Conservation (phyloP, 2,888 invertebrate species). For the Erebia palarica region DNA sequence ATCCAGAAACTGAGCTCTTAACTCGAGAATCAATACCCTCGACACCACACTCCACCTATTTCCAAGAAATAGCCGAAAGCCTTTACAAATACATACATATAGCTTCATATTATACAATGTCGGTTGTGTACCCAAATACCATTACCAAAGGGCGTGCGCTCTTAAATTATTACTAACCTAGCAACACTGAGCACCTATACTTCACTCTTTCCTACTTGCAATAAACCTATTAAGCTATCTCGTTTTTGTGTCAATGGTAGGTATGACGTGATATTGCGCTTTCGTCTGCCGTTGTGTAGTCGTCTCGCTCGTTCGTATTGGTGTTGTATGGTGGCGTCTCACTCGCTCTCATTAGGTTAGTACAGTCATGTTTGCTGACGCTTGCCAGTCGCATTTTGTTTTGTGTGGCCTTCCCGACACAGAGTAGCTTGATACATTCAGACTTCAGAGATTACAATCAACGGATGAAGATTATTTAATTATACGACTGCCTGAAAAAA, state of each 20-base stretch:
- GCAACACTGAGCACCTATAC: slow-evolving; percentile 69
- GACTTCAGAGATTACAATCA: slow-evolving; percentile 9
- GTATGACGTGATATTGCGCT: slow-evolving; percentile 63
- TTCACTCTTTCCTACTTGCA: slow-evolving; percentile 50
- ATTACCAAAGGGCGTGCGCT: slow-evolving; percentile 72
- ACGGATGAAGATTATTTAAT: too few species aligned
- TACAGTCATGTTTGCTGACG: slow-evolving; percentile 75
- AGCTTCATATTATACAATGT: slow-evolving; percentile 32
- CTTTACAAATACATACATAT: slow-evolving; percentile 26
- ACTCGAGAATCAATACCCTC: slow-evolving; percentile 28
- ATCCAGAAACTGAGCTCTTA: neutral
- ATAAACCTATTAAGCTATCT: slow-evolving; percentile 46
- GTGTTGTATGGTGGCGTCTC: slow-evolving; percentile 53
- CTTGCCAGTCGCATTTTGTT: slow-evolving; percentile 74
- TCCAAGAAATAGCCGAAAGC: slow-evolving; percentile 22
- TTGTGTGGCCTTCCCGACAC: slow-evolving; percentile 42
- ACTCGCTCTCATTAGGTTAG: slow-evolving; percentile 80
- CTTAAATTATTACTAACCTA: slow-evolving; percentile 72
- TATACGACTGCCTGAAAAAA: too few species aligned
- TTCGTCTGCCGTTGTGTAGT: slow-evolving; percentile 72
- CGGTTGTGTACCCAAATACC: slow-evolving; percentile 39
- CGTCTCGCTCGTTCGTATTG: slow-evolving; percentile 50
- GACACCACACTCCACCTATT: neutral
- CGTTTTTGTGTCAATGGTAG: slow-evolving; percentile 53
- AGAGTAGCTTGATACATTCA: slow-evolving; percentile 49